Conservation (phyloP, 2,113 vertebrate genomes). For the Prunella himalayana region DNA sequence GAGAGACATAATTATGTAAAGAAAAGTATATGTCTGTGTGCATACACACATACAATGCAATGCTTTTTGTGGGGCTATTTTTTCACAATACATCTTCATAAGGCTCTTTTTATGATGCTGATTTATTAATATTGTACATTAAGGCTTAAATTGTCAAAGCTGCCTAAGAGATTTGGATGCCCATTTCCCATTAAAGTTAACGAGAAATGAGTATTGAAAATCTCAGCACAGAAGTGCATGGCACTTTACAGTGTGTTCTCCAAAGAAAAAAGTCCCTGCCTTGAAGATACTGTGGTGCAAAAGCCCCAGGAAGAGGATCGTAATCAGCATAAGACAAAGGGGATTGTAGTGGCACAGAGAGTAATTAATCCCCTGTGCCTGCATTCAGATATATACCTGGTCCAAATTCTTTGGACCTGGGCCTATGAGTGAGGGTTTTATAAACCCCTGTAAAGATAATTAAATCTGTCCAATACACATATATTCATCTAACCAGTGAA, state of each 20-base stretch:
- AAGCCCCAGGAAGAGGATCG: not conserved
- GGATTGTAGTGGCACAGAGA: not conserved
- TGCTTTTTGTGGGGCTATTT: not conserved
- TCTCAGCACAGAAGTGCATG: constrained; percentile 5
- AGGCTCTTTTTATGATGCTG: constrained; percentile 52
- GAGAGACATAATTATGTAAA: constrained; percentile 25
- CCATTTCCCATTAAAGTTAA: constrained; percentile 68
- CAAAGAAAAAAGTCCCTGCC: constrained; percentile 35
- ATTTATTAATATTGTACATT: constrained; percentile 66
- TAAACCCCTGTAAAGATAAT: constrained; percentile 22
- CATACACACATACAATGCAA: not conserved
- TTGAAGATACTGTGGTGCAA: not conserved
- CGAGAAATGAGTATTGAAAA: constrained; percentile 63
- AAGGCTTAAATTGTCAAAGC: constrained; percentile 63
- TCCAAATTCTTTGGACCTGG: constrained; percentile 10
- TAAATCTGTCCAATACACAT: constrained; percentile 19
- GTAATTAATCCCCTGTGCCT: not conserved
- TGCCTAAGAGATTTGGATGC: constrained; percentile 65
- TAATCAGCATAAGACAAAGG: not conserved
- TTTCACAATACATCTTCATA: constrained; percentile 45
- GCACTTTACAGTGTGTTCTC: constrained; percentile 27
- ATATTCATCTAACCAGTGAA: constrained; percentile 13
- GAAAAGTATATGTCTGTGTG: constrained; percentile 16
- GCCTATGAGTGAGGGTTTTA: not conserved
- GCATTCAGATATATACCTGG: not conserved